A percentile compares a stretch with the other conserved stretches of the same genome.
These are phyloP conservation scores for Drosophila orosa DNA, from an alignment of 1,140 invertebrate species.

Conservation along the genomic window DNA sequence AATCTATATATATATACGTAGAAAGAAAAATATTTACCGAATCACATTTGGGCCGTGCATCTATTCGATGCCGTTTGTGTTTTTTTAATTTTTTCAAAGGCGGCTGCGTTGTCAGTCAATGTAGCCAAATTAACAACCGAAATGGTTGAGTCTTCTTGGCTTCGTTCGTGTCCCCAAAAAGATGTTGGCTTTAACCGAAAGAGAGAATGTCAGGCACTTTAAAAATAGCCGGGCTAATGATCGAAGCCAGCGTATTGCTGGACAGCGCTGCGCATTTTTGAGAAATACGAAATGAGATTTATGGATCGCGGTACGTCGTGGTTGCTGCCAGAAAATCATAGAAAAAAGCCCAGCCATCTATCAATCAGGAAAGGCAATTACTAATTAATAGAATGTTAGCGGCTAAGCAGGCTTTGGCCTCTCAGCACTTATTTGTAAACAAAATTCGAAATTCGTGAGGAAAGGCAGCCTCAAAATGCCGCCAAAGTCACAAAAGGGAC, in stretches of 20 bases:
- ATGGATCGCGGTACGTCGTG: conserved; percentile 37
- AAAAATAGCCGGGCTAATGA: conserved; percentile 70
- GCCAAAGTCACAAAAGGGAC: conserved; percentile 15
- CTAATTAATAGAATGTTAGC: conserved; percentile 56
- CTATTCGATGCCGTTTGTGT: conserved; percentile 19
- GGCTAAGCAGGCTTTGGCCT: conserved; percentile 1
- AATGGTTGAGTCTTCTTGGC: conserved; percentile 20
- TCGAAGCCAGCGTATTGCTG: conserved; percentile 44
- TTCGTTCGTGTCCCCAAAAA: conserved; percentile 39
- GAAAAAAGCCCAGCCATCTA: conserved; percentile 52
- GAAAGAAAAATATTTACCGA: conserved; percentile 32
- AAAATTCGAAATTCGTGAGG: conserved; percentile 6
- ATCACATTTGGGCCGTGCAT: conserved; percentile 29
- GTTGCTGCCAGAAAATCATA: conserved; percentile 38
- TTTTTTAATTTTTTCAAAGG: conserved; percentile 27
- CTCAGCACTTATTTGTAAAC: conserved; percentile 1
- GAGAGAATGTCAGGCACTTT: conserved; percentile 38
- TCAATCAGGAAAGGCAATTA: conserved; percentile 45
- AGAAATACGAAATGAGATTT: conserved; percentile 59
- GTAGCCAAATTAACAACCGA: conserved; percentile 60
- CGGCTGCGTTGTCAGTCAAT: conserved; percentile 71
- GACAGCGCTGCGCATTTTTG: conserved; percentile 52
- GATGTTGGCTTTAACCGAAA: conserved; percentile 32
- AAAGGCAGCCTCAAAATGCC: not conserved
- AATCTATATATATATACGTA: conserved; percentile 21